Base-by-base conservation (phyloP, 2,797 vertebrate species). In the Acomys russatus region DNA sequence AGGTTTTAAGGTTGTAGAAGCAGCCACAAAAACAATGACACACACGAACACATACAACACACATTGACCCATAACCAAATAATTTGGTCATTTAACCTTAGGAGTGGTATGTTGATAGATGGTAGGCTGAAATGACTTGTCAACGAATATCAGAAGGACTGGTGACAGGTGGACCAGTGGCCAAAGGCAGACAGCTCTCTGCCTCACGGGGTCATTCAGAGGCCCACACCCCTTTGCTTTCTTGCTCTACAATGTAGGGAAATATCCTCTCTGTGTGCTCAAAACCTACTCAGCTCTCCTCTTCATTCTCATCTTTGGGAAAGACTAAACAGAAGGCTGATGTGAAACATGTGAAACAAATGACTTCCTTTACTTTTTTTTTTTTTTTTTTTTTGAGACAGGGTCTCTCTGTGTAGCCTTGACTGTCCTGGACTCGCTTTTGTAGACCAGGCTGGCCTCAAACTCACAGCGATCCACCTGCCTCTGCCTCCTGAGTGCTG, bases 21-120 rank as follows among this genome's bases (percentile, higher is more conserved):
- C 76, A 93, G 63, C 44, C 84, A 66, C 93, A 84, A 83, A 89
- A 92, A 83, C 64, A 96, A 6, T 94, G 63, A 12, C 23, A 11
- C 18, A 44, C 2, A 70, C 85, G 59, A 20, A 64, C 66, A 12
- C 20, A 77, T 11, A 10, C 5, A 35, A 23, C 8, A 59, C 63
- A 64, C 9, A 66, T 10, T 56, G 11, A 23, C 73, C 78, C 28
- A 44, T 56, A 44, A 44, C n/a, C 56, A 20, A 80, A 61, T 35
- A 82, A 93, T 86, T 82, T 93, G 33, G 28, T 78, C n/a, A 77
- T 63, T 85, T 79, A 78, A 80, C 38, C 95, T 95, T 76, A 82
- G 66, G 51, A 87, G 86, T 18, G 77, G 9, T 79, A n/a, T 68
- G 35, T 86, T 83, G 64, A n/a, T 80, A 95, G 64, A 18, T 22